Evolutionary conservation across 2,888 invertebrate species (phyloP), one percentile per base, ranked within the genome.

Genomic region (Dryococelus australis): DNA sequence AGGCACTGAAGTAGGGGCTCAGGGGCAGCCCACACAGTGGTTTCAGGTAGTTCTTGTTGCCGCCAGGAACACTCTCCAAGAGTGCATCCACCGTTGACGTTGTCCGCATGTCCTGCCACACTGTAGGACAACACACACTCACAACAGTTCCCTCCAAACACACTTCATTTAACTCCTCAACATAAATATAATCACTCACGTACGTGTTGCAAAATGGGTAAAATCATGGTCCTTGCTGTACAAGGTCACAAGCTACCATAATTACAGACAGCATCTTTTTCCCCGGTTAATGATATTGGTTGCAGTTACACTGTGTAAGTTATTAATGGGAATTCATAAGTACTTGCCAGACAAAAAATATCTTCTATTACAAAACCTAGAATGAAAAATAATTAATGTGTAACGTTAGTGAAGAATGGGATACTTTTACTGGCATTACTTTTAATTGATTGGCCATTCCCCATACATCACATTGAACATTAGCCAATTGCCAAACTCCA

Each of bases 51-150:
- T 94, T 93, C 90, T 93, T 93, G 89, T 94, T 92, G 85, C 91
- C 91, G 88, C 93, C 94, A 5, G 96, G 96, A 87, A 97, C 95
- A 87, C 94, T 95, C 87, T 96, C 96, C 24, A 98, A 93, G 87
- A 98, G 93, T 89, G 96, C 95, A 90, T 99, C 98, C 51, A 99
- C 97, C 16, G 98, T 97, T 0, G 95, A 94, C 0, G 97, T 95
- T 0, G 99, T 99, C 90, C 99, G 94, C 93, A 97, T 96, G 91
- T 99, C 99, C 91, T 98, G 93, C 99, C 99, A 99, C n/a, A 99
- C 97, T 92, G 90, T 85, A 35, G 35, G 35, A 4, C 35, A 35
- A 35, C 35, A 3, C 51, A 20, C 51, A 2, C 51, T 20, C 51
- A n/a, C 65, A n/a, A 65, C 24, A 8, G n/a, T n/a, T n/a, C 24